Evolutionary conservation across 2,113 vertebrate species (phyloP).

Genomic region (Pleuronectes platessa): DNA sequence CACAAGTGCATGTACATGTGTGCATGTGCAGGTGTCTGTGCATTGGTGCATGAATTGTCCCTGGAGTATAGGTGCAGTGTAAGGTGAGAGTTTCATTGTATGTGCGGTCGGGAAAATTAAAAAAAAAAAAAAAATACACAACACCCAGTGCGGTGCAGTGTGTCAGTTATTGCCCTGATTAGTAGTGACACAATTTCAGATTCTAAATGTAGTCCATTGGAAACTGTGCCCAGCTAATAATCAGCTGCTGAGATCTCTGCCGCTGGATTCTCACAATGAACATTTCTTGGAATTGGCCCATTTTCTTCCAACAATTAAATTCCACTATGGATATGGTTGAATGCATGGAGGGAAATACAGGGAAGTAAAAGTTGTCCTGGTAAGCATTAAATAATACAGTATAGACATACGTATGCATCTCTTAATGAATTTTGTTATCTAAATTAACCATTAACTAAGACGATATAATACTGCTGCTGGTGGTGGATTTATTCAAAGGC

Average conservation of each 20-base stretch:
- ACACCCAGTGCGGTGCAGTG: background rate
- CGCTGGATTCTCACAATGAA: background rate
- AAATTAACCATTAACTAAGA: background rate
- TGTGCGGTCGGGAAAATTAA: background rate
- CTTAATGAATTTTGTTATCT: background rate
- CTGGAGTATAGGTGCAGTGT: background rate
- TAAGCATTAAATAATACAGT: background rate
- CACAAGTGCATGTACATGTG: background rate
- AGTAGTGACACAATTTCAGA: constrained; percentile 1
- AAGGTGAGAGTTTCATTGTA: background rate
- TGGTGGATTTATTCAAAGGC: constrained; percentile 18
- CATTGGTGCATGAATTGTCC: background rate
- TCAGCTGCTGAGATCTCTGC: background rate
- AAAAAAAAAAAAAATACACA: background rate
- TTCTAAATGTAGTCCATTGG: background rate
- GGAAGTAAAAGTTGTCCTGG: too few relatives aligned
- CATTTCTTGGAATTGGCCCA: background rate
- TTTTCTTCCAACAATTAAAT: constrained; percentile 3
- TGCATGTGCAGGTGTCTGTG: background rate
- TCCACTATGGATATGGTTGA: background rate
- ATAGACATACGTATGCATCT: background rate
- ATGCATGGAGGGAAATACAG: background rate
- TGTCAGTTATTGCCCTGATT: background rate
- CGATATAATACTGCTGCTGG: background rate
- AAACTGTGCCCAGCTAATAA: background rate